phyloP scores from a whole-genome alignment of 2,113 vertebrate species.

The Todiramphus chloris region DNA sequence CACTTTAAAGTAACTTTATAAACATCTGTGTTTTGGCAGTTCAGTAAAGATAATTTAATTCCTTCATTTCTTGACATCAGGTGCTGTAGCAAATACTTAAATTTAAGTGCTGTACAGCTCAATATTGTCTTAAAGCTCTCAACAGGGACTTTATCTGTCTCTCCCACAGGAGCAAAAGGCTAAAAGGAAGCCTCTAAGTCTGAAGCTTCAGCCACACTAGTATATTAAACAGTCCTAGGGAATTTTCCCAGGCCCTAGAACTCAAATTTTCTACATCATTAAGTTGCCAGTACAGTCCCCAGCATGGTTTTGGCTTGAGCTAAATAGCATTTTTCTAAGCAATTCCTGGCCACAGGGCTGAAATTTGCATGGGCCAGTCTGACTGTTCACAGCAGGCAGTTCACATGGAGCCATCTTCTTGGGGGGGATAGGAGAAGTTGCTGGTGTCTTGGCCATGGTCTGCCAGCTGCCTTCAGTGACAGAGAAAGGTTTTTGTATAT shows the following conservation, averaged over 20 bases:
- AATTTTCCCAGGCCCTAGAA: slow-evolving; percentile 4
- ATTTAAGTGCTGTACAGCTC: neutral
- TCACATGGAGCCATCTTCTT: neutral
- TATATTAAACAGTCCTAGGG: neutral
- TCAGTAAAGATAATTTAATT: neutral
- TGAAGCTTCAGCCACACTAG: neutral
- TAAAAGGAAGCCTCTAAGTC: neutral
- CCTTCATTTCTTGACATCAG: neutral
- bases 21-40: neutral
- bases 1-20: neutral
- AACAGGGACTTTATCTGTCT: neutral
- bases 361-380: neutral
- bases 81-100: neutral
- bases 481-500: neutral
- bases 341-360: neutral
- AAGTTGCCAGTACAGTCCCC: neutral
- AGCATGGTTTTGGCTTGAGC: slow-evolving; percentile 14
- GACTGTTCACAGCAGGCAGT: neutral
- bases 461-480: neutral
- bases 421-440: neutral
- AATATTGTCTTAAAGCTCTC: neutral
- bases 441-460: neutral
- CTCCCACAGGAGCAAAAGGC: neutral
- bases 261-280: slow-evolving; percentile 42
- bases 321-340: slow-evolving; percentile 3